Evolutionary conservation across 2,113 vertebrate genomes (phyloP).

Genomic region (Mungos mungo): DNA sequence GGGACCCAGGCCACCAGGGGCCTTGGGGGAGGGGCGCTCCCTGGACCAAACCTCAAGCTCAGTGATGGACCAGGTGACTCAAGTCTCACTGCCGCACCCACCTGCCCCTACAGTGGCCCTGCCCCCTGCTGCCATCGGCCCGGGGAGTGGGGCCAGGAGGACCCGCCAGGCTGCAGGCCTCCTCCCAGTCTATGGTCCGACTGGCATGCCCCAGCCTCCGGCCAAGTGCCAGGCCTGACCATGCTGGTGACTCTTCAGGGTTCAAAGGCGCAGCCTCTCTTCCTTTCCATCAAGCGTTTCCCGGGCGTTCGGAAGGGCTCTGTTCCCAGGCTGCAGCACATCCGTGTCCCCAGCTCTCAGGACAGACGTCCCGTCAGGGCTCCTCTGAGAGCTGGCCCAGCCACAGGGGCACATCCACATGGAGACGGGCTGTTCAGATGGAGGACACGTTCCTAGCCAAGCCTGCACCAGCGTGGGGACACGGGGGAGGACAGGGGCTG

Average conservation of each 20-base stretch:
- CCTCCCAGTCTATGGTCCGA: not conserved
- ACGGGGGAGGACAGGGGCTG: not conserved
- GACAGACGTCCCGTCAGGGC: fast-evolving
- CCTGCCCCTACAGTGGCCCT: no score
- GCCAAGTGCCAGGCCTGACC: not conserved
- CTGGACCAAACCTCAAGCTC: no score
- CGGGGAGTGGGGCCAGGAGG: no score
- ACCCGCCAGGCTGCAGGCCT: no score
- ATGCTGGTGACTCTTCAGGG: not conserved
- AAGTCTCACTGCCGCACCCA: no score
- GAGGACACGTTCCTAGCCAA: no score
- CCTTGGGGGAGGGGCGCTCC: not conserved
- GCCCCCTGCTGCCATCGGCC: no score
- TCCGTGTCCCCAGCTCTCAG: not conserved
- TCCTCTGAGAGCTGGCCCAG: not conserved
- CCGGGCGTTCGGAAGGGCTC: not conserved
- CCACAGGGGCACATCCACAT: fast-evolving
- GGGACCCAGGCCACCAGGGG: not conserved
- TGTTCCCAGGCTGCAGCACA: fast-evolving
- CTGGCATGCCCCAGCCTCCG: not conserved
- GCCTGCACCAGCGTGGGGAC: not conserved
- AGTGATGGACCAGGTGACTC: no score
- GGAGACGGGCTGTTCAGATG: not conserved
- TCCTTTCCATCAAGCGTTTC: not conserved
- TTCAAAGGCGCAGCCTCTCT: not conserved